These are phyloP conservation scores for Girardia tigrina DNA, from an alignment of 2,888 invertebrate genomes.

Conservation along the genomic window DNA sequence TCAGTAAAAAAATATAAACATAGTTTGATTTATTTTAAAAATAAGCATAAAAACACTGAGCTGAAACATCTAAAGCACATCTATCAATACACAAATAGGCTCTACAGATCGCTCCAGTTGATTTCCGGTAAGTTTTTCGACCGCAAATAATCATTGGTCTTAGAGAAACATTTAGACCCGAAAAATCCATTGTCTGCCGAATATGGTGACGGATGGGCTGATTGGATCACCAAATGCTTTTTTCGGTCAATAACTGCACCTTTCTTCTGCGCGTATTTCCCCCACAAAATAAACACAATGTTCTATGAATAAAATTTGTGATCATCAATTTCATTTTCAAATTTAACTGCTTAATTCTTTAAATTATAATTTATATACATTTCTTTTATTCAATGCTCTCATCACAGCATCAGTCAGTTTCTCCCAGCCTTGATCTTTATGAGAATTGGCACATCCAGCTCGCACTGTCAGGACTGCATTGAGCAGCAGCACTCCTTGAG, in stretches of 20 bases:
- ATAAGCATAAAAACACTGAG: no score
- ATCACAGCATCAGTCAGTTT: slow-evolving; percentile 56
- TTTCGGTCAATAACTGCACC: slow-evolving; percentile 50
- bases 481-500: slow-evolving; percentile 56
- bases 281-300: slow-evolving; percentile 58
- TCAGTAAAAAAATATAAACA: no score
- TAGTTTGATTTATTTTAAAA: no score
- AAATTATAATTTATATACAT: no score
- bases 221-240: slow-evolving; percentile 53
- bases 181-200: slow-evolving; percentile 55
- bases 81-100: no score
- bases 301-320: slow-evolving; percentile 39
- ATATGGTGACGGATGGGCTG: slow-evolving; percentile 57
- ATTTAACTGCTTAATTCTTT: not conserved
- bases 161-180: slow-evolving; percentile 56
- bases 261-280: slow-evolving; percentile 54
- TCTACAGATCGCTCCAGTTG: not conserved
- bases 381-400: slow-evolving; percentile 50
- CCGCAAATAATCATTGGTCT: slow-evolving; percentile 53
- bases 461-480: slow-evolving; percentile 56
- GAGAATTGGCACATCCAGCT: slow-evolving; percentile 56
- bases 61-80: no score
- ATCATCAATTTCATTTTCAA: not conserved
- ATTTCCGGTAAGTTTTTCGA: not conserved
- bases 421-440: slow-evolving; percentile 55